Evolutionary conservation across 1,140 invertebrate species (phyloP).

Genomic region (Nephotettix cincticeps): DNA sequence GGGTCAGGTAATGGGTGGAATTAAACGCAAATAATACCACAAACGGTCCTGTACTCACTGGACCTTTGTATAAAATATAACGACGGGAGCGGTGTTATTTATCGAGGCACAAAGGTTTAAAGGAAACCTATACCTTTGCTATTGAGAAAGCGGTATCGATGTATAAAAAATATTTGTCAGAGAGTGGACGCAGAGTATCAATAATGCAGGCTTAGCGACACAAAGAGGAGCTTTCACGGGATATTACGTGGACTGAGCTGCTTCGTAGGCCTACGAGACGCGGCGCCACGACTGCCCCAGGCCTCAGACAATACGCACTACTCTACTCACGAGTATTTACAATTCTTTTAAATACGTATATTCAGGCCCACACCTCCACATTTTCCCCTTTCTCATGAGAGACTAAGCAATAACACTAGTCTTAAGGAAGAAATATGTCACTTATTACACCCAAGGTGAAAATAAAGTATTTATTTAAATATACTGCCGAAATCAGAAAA

Average conservation of each 20-base stretch:
- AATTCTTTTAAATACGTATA: too few species aligned
- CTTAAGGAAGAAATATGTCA: too few species aligned
- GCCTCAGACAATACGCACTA: too few species aligned
- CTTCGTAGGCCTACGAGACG: too few species aligned
- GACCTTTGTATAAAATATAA: slow-evolving; percentile 19
- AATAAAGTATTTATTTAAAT: too few species aligned
- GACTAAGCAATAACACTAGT: too few species aligned
- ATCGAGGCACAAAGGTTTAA: slow-evolving; percentile 19
- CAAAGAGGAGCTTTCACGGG: slow-evolving; percentile 2
- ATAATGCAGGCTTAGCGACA: slow-evolving; percentile 10
- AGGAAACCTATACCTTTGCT: slow-evolving; percentile 17
- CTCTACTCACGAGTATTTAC: too few species aligned
- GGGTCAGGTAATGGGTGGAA: slow-evolving; percentile 8
- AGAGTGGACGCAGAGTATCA: background rate
- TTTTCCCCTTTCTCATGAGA: too few species aligned
- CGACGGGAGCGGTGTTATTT: slow-evolving; percentile 6
- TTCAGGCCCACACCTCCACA: too few species aligned
- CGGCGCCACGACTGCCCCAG: too few species aligned
- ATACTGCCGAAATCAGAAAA: too few species aligned
- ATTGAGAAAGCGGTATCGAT: slow-evolving; percentile 23
- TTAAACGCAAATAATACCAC: slow-evolving; percentile 22
- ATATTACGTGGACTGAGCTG: background rate
- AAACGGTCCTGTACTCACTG: background rate
- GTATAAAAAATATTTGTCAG: slow-evolving; percentile 23
- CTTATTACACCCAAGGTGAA: too few species aligned